phyloP scores from a whole-genome alignment of 2,797 vertebrate genomes.

The Fistularia tabacaria region DNA sequence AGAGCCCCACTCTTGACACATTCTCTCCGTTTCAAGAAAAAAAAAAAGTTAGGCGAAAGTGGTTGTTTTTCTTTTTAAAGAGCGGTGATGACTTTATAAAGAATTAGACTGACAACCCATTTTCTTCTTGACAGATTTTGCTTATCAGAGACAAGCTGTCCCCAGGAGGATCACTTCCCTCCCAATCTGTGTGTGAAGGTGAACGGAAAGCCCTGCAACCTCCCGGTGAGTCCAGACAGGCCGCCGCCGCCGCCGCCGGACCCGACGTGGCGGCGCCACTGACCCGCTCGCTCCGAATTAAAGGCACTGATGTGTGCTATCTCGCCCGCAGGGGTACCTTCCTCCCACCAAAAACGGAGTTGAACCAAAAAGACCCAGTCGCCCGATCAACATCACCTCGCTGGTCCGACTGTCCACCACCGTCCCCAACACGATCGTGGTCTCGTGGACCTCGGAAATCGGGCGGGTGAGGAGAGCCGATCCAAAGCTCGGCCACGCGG shows the following conservation, averaged over 20 bases:
- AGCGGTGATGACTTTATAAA: constrained; percentile 20
- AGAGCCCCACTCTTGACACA: constrained; percentile 79
- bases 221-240: constrained; percentile 81
- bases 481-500: background rate
- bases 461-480: constrained; percentile 82
- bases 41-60: constrained; percentile 18
- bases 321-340: constrained; percentile 86
- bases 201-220: constrained; percentile 92
- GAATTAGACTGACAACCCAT: constrained; percentile 4
- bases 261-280: background rate
- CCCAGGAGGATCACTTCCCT: constrained; percentile 97
- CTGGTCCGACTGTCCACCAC: constrained; percentile 94
- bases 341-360: constrained; percentile 99
- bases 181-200: constrained; percentile 96
- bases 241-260: background rate
- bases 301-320: constrained; percentile 7
- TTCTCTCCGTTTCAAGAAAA: constrained; percentile 72
- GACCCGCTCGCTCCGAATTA: background rate
- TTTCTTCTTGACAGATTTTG: constrained; percentile 84
- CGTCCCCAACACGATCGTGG: constrained; percentile 96
- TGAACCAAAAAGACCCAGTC: constrained; percentile 99
- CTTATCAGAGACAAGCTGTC: constrained; percentile 97
- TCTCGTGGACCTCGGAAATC: constrained; percentile 98
- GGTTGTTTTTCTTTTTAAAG: background rate
- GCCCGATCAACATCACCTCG: constrained; percentile 98